Evolutionary conservation across 2,888 invertebrate genomes (phyloP).

Genomic region (Drosophila suboccidentalis): DNA sequence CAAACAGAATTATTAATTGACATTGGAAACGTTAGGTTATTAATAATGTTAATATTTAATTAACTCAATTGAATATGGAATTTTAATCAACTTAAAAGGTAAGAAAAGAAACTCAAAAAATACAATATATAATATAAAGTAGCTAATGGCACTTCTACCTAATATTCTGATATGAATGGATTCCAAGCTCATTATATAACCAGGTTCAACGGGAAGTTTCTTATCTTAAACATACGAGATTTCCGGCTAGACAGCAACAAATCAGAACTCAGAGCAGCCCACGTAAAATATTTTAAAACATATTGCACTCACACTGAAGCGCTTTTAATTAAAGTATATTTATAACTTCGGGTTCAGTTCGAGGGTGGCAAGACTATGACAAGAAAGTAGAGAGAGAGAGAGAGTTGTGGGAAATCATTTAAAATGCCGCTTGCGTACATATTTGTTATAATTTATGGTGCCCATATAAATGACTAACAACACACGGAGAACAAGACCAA

Average conservation of each 20-base stretch:
- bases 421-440: slow-evolving; percentile 80
- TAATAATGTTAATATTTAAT: slow-evolving; percentile 16
- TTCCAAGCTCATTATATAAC: slow-evolving; percentile 3
- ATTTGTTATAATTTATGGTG: slow-evolving; percentile 80
- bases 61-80: slow-evolving; percentile 15
- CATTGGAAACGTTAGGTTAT: background rate
- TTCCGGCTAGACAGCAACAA: slow-evolving; percentile 46
- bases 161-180: background rate
- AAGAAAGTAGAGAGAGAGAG: background rate
- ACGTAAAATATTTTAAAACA: slow-evolving; percentile 71
- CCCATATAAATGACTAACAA: slow-evolving; percentile 81
- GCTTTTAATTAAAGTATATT: slow-evolving; percentile 80
- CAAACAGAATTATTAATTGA: background rate
- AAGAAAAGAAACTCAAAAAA: background rate
- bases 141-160: slow-evolving; percentile 1
- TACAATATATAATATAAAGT: background rate
- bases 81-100: background rate
- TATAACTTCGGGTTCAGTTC: slow-evolving; percentile 56
- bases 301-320: slow-evolving; percentile 63
- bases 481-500: slow-evolving; percentile 51
- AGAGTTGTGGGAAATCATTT: slow-evolving; percentile 71
- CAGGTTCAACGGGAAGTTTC: slow-evolving; percentile 31
- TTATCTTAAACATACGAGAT: slow-evolving; percentile 30
- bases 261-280: slow-evolving; percentile 43
- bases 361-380: background rate